Conservation (phyloP, 2,888 invertebrate genomes). For the Danaus chrysippus region DNA sequence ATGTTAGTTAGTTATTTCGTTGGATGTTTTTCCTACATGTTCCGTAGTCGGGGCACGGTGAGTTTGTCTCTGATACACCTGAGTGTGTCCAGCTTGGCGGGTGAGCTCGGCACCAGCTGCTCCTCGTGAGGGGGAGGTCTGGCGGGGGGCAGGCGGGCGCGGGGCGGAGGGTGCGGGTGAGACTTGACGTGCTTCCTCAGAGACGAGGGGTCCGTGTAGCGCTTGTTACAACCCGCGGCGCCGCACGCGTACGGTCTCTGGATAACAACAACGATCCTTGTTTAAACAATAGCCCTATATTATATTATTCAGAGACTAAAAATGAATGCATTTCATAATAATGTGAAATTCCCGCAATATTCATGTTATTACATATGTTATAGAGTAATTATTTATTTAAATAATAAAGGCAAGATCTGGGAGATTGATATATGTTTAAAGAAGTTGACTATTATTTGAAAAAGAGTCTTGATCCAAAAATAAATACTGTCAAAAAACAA, state of each 20-base stretch:
- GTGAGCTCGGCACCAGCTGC: constrained; percentile 64
- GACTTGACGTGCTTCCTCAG: constrained; percentile 95
- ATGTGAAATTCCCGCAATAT: too few relatives aligned
- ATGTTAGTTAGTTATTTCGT: too few relatives aligned
- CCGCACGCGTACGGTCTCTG: constrained; percentile 97
- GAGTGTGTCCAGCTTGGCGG: constrained; percentile 65
- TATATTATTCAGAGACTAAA: too few relatives aligned
- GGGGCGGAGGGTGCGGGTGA: constrained; percentile 77
- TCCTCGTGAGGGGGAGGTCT: constrained; percentile 56
- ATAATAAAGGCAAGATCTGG: too few relatives aligned
- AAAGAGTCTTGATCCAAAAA: too few relatives aligned
- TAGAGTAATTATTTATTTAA: too few relatives aligned
- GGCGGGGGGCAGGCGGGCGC: constrained; percentile 60
- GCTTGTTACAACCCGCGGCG: constrained; percentile 90
- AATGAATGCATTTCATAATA: too few relatives aligned
- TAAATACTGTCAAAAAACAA: too few relatives aligned
- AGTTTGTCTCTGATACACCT: constrained; percentile 68
- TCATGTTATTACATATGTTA: too few relatives aligned
- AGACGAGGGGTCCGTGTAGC: constrained; percentile 96
- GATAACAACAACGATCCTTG: constrained; percentile 17
- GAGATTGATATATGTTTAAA: too few relatives aligned
- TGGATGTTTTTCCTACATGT: constrained; percentile 39
- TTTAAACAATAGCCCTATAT: neutral
- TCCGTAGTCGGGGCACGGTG: constrained; percentile 62
- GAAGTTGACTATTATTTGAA: too few relatives aligned